Evolutionary conservation across 2,888 invertebrate genomes (phyloP).

Genomic region (Leptothorax acervorum): DNA sequence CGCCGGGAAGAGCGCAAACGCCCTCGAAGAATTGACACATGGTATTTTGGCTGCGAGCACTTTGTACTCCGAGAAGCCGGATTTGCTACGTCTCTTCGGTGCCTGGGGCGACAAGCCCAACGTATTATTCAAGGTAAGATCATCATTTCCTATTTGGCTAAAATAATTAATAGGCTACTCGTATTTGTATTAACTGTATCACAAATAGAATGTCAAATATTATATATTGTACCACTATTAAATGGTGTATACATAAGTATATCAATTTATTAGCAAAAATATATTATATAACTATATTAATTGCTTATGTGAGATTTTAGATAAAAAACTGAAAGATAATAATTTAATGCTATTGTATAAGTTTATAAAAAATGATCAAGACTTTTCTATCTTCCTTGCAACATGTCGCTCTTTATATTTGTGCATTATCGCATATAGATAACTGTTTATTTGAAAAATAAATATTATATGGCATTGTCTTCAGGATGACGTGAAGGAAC

Average conservation of each 20-base stretch:
- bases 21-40: conserved; percentile 89
- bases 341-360: neutral
- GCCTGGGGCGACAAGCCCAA: conserved; percentile 86
- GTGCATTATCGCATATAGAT: neutral
- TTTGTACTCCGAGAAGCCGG: conserved; percentile 87
- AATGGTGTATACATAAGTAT: neutral
- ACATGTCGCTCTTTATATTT: neutral
- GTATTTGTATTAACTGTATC: neutral
- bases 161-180: neutral
- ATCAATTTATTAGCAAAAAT: no score
- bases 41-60: conserved; percentile 88
- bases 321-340: neutral
- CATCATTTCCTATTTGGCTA: neutral
- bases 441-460: neutral
- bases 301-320: neutral
- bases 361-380: neutral
- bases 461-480: conserved; percentile 60
- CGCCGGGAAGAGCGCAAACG: conserved; percentile 86
- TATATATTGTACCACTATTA: neutral
- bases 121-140: conserved; percentile 86
- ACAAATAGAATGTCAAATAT: neutral
- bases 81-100: conserved; percentile 90
- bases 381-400: neutral
- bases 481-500: conserved; percentile 86
- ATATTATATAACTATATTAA: neutral